Evolutionary conservation across 2,888 invertebrate species (phyloP).

Genomic region (Bimastos eiseni): DNA sequence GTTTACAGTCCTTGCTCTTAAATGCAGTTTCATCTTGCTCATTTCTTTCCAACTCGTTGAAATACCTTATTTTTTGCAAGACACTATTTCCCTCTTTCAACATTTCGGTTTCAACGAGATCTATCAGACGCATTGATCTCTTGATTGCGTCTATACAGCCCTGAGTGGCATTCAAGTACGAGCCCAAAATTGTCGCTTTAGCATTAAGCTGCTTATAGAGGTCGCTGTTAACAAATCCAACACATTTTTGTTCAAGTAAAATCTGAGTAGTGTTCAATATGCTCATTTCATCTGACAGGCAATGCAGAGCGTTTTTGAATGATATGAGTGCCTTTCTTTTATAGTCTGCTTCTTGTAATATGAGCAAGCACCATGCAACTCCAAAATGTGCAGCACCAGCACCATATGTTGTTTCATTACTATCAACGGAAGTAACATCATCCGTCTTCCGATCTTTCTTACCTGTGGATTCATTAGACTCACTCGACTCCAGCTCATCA

Average conservation of each 20-base stretch:
- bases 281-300: background rate
- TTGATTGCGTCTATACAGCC: conserved; percentile 7
- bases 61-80: background rate
- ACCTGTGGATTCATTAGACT: background rate
- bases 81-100: background rate
- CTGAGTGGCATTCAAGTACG: background rate
- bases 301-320: background rate
- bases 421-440: too few relatives aligned
- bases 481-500: too few relatives aligned
- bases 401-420: background rate
- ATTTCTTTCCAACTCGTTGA: background rate
- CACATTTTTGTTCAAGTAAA: background rate
- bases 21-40: background rate
- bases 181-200: background rate
- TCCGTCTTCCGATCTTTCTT: background rate
- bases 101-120: background rate
- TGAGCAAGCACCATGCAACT: background rate
- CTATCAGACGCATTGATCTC: background rate
- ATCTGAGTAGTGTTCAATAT: background rate
- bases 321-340: background rate
- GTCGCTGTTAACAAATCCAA: background rate
- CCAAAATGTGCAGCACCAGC: background rate
- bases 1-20: background rate
- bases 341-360: background rate
- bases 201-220: conserved; percentile 17